Base-by-base conservation (phyloP, 2,113 vertebrate genomes). In the Regulus satrapa region DNA sequence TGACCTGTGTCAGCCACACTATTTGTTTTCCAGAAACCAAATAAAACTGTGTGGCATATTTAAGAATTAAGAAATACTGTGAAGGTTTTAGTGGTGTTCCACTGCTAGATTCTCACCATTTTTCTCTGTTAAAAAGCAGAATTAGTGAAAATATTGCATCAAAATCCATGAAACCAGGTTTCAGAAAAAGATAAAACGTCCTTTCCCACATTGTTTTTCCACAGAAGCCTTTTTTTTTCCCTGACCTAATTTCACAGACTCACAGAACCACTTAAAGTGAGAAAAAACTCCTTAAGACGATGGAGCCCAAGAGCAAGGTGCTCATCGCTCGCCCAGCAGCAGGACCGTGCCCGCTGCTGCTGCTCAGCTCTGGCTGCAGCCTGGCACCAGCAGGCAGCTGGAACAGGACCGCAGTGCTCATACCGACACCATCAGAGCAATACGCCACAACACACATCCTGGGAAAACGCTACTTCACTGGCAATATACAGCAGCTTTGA, bases 261-360 rank as follows among this genome's bases (percentile, higher is more conserved):
- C 43, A 14, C 18, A 23, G 36, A 28, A 38, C 2, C 12, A 13
- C 9, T n/a, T 8, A 24, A 24, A 8, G 4, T 6, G 45, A 10
- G 11, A 5, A 31, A 49, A 36, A 49, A 18, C 12, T n/a, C 12
- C 18, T 4, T 1, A 3, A 23, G 25, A 14, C 5, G 21, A 25
- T 2, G 4, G 14, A 36, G 41, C 2, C 17, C 29, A 7, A 2
- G 0, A 34, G 51, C 31, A 17, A 5, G 1, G 2, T 0, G 11
- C 6, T 5, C 6, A 26, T 11, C 18, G 10, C 6, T 24, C 16
- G 13, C 38, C 5, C 1, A 1, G 10, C 18, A 12, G 1, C 1
- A 19, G 3, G 10, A 6, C 21, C 18, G 7, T 8, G n/a, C 19
- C 9, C n/a, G n/a, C n/a, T n/a, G n/a, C n/a, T n/a, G n/a, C n/a